A percentile compares a stretch with the other conserved stretches of the same genome.
These are phyloP conservation scores for Rhodeus uyekii DNA, from an alignment of 2,797 vertebrate species.

Conservation along the genomic window DNA sequence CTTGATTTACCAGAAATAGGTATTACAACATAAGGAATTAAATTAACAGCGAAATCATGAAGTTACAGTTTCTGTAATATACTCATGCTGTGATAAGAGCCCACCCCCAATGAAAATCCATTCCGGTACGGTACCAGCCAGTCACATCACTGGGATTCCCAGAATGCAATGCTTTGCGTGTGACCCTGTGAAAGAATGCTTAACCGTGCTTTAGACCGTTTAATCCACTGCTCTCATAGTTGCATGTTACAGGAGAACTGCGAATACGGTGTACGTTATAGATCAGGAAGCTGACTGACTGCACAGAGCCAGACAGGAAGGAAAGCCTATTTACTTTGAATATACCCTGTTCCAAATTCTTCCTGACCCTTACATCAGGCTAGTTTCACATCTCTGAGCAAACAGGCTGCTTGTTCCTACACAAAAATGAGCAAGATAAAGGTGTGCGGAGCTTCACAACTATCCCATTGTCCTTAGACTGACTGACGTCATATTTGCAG, in stretches of 20 bases:
- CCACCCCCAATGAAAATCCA: background rate
- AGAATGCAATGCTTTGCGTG: constrained; percentile 71
- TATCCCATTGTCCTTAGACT: background rate
- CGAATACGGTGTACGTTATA: background rate
- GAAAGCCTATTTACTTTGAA: constrained; percentile 23
- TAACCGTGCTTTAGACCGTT: constrained; percentile 64
- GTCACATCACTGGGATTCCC: constrained; percentile 61
- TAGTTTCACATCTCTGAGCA: background rate
- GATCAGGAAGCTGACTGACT: constrained; percentile 8
- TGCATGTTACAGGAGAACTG: background rate
- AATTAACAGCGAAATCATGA: too few relatives aligned
- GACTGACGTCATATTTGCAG: background rate
- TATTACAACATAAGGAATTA: too few relatives aligned
- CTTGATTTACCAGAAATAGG: background rate
- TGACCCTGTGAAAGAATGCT: constrained; percentile 69
- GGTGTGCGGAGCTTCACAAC: constrained; percentile 7
- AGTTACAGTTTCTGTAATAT: background rate
- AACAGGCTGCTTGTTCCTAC: constrained; percentile 16
- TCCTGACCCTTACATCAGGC: constrained; percentile 11
- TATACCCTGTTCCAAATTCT: constrained; percentile 4
- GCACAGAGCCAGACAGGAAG: background rate
- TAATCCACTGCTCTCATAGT: constrained; percentile 64
- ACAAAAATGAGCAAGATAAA: constrained; percentile 16
- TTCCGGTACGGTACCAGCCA: background rate
- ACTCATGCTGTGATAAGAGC: background rate